Percentiles rank a stretch among this genome's conserved stretches.
These are phyloP conservation scores for Gracilinanus agilis DNA, from an alignment of 2,113 vertebrate genomes.

Conservation along the genomic window DNA sequence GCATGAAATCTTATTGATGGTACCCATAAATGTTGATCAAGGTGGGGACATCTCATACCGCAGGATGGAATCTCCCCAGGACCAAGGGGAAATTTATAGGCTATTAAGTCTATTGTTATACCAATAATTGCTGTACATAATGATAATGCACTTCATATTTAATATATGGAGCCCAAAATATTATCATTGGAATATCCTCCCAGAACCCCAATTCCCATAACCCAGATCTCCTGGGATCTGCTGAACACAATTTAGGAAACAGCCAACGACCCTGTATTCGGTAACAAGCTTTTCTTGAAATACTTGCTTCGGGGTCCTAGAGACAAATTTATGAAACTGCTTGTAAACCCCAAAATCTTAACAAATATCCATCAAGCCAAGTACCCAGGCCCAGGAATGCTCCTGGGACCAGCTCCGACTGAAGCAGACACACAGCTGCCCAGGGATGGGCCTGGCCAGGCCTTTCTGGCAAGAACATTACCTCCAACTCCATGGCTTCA, in stretches of 20 bases:
- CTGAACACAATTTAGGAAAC: not conserved
- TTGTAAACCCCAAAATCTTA: conserved; percentile 37
- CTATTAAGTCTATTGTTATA: not conserved
- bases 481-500: conserved; percentile 92
- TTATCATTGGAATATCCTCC: not conserved
- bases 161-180: not conserved
- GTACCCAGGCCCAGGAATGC: not conserved
- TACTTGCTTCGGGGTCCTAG: not conserved
- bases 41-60: not conserved
- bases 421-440: not conserved
- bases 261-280: not conserved
- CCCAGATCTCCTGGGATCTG: not conserved
- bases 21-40: not conserved
- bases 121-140: not conserved
- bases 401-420: not conserved
- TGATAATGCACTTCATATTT: not conserved
- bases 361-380: not conserved
- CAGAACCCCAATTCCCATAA: not conserved
- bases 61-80: not conserved
- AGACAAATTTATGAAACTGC: not conserved
- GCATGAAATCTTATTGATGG: not conserved
- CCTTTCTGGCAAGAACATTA: conserved; percentile 71
- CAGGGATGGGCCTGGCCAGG: not conserved
- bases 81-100: not conserved
- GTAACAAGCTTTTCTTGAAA: not conserved